Base-by-base conservation (phyloP, 1,140 invertebrate genomes). In the Orchesella cincta region DNA sequence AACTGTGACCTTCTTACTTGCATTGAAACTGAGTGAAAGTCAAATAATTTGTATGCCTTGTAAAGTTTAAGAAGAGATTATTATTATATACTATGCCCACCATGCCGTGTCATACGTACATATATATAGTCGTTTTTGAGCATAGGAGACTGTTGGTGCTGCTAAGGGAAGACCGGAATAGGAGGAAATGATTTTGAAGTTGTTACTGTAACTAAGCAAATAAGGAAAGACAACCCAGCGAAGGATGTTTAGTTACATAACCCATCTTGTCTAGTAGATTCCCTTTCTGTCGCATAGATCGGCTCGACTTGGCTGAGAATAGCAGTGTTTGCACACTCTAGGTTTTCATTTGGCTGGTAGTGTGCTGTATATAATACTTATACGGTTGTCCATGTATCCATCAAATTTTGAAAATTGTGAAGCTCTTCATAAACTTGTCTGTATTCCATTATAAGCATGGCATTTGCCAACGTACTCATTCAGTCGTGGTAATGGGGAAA, bases 401-500 rank as follows among this genome's bases (percentile, higher is more conserved):
- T 57, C 52, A 57, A 57, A 57, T 57, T 57, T 57, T 57, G 52
- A 57, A 57, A 57, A 46, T 23, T 57, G 12, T 57, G 23, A 57
- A 23, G 52, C 23, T 57, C 20, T 46, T 46, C 39, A 46, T 46
- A 46, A 46, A 46, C 8, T 46, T 20, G 8, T 20, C 39, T 12
- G 8, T 46, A 46, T 46, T 46, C 39, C 39, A 46, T 12, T 46
- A 46, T 46, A 8, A 46, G 8, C 20, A 46, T 46, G 20, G 39
- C 39, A 12, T 46, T 46, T 33, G 62, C 23, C 31, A 67, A 12
- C 33, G 2, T 12, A 3, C 33, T 67, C 62, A 67, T 67, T 28
- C 23, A 8, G 62, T 33, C 2, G 62, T 67, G 26, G 62, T 67
- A 67, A 67, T 67, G 62, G 62, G 62, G 62, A 67, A 67, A 67